Percentiles rank a stretch among this genome's conserved stretches.
phyloP scores from a whole-genome alignment of 2,888 invertebrate genomes.

The Gandaritis pyraliata region DNA sequence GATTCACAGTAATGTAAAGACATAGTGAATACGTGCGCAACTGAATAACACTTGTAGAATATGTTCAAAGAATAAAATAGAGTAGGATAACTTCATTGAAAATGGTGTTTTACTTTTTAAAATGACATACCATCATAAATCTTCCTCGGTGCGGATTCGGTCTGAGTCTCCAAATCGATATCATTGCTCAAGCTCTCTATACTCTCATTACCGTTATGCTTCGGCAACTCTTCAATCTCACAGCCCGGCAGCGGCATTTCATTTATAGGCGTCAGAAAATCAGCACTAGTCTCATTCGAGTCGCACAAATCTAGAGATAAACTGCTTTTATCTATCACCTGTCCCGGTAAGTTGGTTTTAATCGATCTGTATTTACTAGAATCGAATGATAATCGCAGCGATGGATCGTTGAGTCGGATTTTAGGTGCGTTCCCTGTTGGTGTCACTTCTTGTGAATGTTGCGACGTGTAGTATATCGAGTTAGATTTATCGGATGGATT shows the following conservation, averaged over 20 bases:
- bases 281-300: slow-evolving; percentile 80
- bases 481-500: slow-evolving; percentile 72
- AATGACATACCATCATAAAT: slow-evolving; percentile 61
- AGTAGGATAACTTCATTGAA: no score
- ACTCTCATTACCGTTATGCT: slow-evolving; percentile 75
- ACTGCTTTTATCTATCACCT: slow-evolving; percentile 71
- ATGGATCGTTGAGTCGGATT: slow-evolving; percentile 69
- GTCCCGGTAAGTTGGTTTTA: slow-evolving; percentile 59
- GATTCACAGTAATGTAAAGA: no score
- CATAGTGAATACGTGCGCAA: no score
- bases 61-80: no score
- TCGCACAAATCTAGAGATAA: slow-evolving; percentile 78
- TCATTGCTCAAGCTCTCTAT: slow-evolving; percentile 76
- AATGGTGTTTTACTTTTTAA: no score
- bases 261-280: slow-evolving; percentile 80
- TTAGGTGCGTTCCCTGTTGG: slow-evolving; percentile 71
- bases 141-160: slow-evolving; percentile 75
- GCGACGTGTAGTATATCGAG: slow-evolving; percentile 79
- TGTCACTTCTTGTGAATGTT: slow-evolving; percentile 78
- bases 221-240: slow-evolving; percentile 78
- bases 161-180: slow-evolving; percentile 75
- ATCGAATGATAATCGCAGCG: slow-evolving; percentile 73
- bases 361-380: slow-evolving; percentile 72
- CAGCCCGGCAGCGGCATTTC: slow-evolving; percentile 80
- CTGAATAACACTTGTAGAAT: no score